phyloP scores from a whole-genome alignment of 2,113 vertebrate species.

The Bombycilla garrulus region DNA sequence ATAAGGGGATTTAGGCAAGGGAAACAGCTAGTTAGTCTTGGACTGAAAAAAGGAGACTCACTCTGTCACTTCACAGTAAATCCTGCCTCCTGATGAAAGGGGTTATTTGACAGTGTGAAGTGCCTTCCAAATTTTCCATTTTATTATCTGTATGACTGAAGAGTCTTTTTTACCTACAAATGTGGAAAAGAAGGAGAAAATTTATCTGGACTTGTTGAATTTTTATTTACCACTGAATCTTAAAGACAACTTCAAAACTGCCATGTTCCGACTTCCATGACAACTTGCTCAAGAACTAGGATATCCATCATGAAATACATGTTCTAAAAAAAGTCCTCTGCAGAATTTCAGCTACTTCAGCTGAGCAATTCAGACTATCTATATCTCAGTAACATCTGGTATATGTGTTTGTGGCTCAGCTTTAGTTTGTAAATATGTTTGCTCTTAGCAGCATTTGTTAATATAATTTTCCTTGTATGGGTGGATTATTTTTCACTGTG shows the following conservation, averaged over 20 bases:
- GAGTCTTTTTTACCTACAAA: background rate
- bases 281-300: background rate
- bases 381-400: conserved; percentile 56
- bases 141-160: background rate
- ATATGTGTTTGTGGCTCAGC: conserved; percentile 23
- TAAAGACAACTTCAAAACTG: background rate
- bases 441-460: conserved; percentile 37
- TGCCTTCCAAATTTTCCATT: background rate
- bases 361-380: conserved; percentile 39
- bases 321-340: conserved; percentile 4
- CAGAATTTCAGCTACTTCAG: conserved; percentile 32
- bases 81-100: background rate
- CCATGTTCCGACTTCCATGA: background rate
- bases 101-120: background rate
- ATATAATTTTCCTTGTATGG: conserved; percentile 31
- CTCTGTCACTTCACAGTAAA: background rate
- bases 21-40: background rate
- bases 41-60: background rate
- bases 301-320: background rate
- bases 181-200: background rate
- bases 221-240: background rate
- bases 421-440: conserved; percentile 60
- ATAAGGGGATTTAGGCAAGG: background rate
- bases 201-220: background rate
- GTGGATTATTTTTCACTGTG: conserved; percentile 42